Conservation (phyloP, 1,140 invertebrate species). For the Philaenus spumarius region DNA sequence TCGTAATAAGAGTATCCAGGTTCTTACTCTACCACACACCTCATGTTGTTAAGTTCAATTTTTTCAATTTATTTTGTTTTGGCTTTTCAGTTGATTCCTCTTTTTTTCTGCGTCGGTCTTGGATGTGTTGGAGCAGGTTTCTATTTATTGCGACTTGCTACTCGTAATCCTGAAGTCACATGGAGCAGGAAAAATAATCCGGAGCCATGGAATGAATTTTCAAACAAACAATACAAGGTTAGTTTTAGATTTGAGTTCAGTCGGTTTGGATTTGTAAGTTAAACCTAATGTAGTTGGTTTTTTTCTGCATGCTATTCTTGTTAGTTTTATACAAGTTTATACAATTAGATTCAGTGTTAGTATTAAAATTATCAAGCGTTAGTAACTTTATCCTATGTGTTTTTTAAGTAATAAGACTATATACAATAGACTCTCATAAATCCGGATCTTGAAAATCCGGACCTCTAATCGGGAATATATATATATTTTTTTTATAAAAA, state of each 20-base stretch:
- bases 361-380: no score
- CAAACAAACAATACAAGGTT: slow-evolving; percentile 78
- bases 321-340: no score
- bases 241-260: no score
- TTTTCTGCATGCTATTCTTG: background rate
- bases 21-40: background rate
- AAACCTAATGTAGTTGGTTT: background rate
- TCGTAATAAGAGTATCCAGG: slow-evolving; percentile 8
- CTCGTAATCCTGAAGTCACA: slow-evolving; percentile 67
- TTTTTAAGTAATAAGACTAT: no score
- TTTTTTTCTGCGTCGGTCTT: slow-evolving; percentile 61
- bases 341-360: no score
- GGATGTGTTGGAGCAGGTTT: slow-evolving; percentile 50
- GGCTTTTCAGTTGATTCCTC: slow-evolving; percentile 64
- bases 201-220: slow-evolving; percentile 73
- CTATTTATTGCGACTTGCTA: slow-evolving; percentile 62
- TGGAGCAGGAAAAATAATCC: slow-evolving; percentile 63
- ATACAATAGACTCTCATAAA: no score
- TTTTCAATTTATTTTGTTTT: slow-evolving; percentile 18
- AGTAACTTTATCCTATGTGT: no score
- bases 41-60: no score
- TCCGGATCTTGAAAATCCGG: no score
- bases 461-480: no score
- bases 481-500: no score
- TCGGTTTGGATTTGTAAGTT: no score